These are phyloP conservation scores for Isurus oxyrinchus DNA, from an alignment of 2,113 vertebrate species.

Conservation along the genomic window DNA sequence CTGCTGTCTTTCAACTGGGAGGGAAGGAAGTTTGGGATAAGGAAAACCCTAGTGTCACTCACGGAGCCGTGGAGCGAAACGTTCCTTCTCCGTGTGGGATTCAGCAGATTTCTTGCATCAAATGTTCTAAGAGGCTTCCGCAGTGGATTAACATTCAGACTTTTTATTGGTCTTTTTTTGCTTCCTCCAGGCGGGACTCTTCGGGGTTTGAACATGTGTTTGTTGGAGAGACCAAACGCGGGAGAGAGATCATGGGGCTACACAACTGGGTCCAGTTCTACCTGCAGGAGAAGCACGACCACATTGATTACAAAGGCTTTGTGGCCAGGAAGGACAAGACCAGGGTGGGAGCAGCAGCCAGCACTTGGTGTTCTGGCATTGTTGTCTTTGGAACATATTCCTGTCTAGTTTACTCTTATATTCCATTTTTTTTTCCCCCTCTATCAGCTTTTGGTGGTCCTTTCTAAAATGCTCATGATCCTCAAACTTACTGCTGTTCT, in stretches of 20 bases:
- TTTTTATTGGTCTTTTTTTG: not conserved
- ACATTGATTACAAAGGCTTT: constrained; percentile 76
- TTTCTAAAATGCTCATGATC: not conserved
- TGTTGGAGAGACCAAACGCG: constrained; percentile 69
- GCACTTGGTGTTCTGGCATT: not conserved
- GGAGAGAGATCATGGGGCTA: constrained; percentile 65
- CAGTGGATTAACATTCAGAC: not conserved
- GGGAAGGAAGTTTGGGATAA: too few relatives aligned
- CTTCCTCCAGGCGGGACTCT: constrained; percentile 62
- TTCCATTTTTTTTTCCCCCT: not conserved
- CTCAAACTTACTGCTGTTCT: not conserved
- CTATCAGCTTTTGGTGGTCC: not conserved
- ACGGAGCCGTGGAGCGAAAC: not conserved
- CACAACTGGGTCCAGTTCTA: constrained; percentile 86
- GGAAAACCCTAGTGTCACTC: too few relatives aligned
- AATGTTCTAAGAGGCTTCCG: not conserved
- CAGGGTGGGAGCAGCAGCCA: constrained; percentile 51
- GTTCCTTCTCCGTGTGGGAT: not conserved
- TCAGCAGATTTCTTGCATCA: not conserved
- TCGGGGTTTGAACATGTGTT: constrained; percentile 82
- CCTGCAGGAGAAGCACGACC: constrained; percentile 66
- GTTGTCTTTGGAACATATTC: not conserved
- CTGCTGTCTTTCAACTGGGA: too few relatives aligned
- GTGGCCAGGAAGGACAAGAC: constrained; percentile 58
- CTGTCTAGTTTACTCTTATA: not conserved